Conservation (phyloP, 2,113 vertebrate genomes). For the Elaphurus davidianus region DNA sequence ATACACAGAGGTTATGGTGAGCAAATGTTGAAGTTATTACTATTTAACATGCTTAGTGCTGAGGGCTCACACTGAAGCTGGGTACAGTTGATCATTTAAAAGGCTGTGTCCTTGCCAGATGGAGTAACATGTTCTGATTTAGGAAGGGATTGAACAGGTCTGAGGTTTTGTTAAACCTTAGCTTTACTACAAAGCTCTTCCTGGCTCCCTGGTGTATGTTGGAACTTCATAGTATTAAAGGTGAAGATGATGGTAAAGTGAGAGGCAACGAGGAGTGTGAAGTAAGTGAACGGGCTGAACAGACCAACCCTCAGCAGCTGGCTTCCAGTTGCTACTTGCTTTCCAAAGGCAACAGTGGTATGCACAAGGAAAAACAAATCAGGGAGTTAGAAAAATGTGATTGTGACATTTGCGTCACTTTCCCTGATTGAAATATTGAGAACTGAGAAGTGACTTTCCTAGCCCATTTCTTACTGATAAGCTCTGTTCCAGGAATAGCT, state of each 20-base stretch:
- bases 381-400: slow-evolving; percentile 37
- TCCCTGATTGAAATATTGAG: background rate
- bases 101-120: slow-evolving; percentile 1
- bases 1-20: slow-evolving; percentile 11
- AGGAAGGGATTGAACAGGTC: background rate
- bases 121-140: background rate
- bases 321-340: slow-evolving; percentile 23
- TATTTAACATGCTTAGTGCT: background rate
- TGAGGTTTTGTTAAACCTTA: slow-evolving; percentile 1
- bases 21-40: slow-evolving; percentile 32
- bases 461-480: background rate
- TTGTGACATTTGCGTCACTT: background rate
- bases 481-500: background rate
- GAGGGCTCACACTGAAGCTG: background rate
- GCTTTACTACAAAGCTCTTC: background rate
- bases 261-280: background rate
- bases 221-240: background rate
- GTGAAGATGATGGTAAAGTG: background rate
- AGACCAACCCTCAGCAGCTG: background rate
- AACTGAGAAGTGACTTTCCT: background rate
- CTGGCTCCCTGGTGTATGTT: background rate
- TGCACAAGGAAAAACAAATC: slow-evolving; percentile 30
- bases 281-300: background rate
- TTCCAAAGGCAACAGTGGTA: slow-evolving; percentile 41
- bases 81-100: background rate